Conservation (phyloP, 2,113 vertebrate genomes). For the Chamaea fasciata region DNA sequence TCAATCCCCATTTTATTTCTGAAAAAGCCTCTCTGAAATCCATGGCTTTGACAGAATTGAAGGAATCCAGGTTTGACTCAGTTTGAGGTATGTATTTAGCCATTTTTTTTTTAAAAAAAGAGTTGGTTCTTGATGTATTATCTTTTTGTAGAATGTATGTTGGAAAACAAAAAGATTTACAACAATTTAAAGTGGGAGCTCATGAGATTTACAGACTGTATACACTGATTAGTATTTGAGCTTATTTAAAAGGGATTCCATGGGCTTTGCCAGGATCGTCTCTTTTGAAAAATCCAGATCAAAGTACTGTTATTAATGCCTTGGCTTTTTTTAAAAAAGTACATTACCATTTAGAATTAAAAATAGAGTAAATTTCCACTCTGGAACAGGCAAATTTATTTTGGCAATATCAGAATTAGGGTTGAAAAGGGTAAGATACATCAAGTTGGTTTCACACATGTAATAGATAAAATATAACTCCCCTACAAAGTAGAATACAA, state of each 20-base stretch:
- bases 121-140: not conserved
- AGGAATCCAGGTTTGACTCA: not conserved
- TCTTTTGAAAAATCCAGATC: not conserved
- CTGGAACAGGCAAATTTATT: not conserved
- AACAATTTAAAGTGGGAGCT: not conserved
- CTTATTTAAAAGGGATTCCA: not conserved
- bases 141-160: not conserved
- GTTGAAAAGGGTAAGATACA: not conserved
- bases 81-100: not conserved
- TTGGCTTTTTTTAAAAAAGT: not conserved
- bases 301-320: not conserved
- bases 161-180: not conserved
- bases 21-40: constrained; percentile 16
- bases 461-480: not conserved
- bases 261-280: not conserved
- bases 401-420: not conserved
- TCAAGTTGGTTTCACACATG: not conserved
- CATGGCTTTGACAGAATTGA: not conserved
- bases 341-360: not conserved
- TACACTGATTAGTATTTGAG: not conserved
- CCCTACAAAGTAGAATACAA: not conserved
- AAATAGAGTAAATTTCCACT: not conserved
- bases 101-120: not conserved
- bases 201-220: not conserved
- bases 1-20: constrained; percentile 27